These are phyloP conservation scores for Antigone vipio DNA, from an alignment of 2,113 vertebrate species.

Conservation along the genomic window DNA sequence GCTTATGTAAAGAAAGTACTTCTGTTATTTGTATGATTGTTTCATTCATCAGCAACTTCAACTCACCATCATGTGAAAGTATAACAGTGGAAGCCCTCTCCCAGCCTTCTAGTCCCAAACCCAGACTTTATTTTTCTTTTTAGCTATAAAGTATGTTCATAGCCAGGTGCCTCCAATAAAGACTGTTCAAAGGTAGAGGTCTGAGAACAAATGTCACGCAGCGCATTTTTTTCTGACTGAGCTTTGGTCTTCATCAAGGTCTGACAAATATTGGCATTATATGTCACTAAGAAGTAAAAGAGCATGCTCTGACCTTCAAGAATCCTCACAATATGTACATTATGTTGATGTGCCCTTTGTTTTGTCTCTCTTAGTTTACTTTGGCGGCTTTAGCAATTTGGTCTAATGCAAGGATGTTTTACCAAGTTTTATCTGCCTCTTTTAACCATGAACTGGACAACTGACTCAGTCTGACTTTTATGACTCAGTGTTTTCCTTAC, in stretches of 20 bases:
- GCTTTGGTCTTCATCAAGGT: slow-evolving; percentile 72
- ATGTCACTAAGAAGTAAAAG: slow-evolving; percentile 80
- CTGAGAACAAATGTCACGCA: slow-evolving; percentile 72
- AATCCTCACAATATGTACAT: slow-evolving; percentile 76
- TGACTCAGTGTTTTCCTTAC: background rate
- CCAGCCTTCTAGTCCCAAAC: background rate
- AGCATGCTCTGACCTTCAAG: slow-evolving; percentile 80
- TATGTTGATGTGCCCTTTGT: slow-evolving; percentile 84
- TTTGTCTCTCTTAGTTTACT: slow-evolving; percentile 73
- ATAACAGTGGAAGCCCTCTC: background rate
- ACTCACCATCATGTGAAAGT: background rate
- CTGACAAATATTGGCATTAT: slow-evolving; percentile 82
- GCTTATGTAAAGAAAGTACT: background rate
- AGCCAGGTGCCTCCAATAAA: slow-evolving; percentile 43
- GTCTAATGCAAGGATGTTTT: slow-evolving; percentile 51
- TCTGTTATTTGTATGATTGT: background rate
- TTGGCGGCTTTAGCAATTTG: slow-evolving; percentile 45
- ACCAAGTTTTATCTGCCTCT: slow-evolving; percentile 54
- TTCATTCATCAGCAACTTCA: background rate
- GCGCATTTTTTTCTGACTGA: slow-evolving; percentile 51
- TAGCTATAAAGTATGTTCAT: slow-evolving; percentile 12
- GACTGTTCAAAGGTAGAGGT: slow-evolving; percentile 42
- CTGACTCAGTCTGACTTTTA: background rate
- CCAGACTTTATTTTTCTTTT: background rate
- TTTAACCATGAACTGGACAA: slow-evolving; percentile 57